Evolutionary conservation across 2,113 vertebrate species (phyloP).

Genomic region (Casuarius casuarius): DNA sequence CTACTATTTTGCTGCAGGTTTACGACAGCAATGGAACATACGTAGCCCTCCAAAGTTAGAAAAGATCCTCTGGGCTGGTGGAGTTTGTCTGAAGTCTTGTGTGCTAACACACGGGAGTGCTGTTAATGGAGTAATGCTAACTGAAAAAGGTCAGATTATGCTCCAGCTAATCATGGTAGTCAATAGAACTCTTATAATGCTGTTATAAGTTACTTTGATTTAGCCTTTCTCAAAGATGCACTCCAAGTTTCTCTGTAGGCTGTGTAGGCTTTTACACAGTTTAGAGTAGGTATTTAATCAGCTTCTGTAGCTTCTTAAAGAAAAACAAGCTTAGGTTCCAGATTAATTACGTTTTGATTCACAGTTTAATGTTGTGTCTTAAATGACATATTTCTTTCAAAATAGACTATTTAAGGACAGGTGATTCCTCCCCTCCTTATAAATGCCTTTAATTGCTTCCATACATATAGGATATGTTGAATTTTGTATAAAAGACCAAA

Average conservation of each 20-base stretch:
- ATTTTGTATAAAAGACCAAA: constrained; percentile 1
- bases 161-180: constrained; percentile 16
- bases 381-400: constrained; percentile 51
- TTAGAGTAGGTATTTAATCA: background rate
- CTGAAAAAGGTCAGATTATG: constrained; percentile 42
- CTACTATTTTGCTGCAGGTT: background rate
- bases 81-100: background rate
- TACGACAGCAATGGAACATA: background rate
- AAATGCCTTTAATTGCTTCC: constrained; percentile 32
- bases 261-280: background rate
- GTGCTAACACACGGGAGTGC: background rate
- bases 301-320: background rate
- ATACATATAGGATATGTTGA: background rate
- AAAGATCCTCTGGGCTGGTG: background rate
- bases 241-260: constrained; percentile 17
- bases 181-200: constrained; percentile 2
- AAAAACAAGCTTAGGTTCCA: background rate
- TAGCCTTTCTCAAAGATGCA: background rate
- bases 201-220: background rate
- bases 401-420: constrained; percentile 30
- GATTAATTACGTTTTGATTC: constrained; percentile 41
- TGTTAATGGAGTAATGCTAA: background rate
- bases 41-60: background rate
- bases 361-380: constrained; percentile 5
- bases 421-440: constrained; percentile 23